Conservation (phyloP, 37 sponge, comb jelly and placozoan species). For the Cladorhizidae sp. region DNA sequence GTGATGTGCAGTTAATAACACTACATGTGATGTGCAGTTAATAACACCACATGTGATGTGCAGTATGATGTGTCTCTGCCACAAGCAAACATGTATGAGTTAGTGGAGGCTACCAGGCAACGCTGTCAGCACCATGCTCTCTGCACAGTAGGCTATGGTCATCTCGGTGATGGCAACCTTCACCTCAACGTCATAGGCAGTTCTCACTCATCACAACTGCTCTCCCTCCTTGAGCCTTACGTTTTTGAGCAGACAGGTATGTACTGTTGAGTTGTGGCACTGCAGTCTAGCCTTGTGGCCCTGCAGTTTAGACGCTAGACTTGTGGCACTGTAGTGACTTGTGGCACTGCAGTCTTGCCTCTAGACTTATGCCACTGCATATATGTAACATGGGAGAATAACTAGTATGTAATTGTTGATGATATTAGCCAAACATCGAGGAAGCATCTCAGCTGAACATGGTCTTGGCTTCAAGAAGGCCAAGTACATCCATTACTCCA, state of each 20-base stretch:
- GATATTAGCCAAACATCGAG: conserved; percentile 63
- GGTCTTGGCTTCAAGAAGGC: conserved; percentile 95
- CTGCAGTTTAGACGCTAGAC: no score
- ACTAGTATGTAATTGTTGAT: no score
- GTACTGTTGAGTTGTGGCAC: no score
- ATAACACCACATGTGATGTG: no score
- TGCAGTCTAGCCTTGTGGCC: no score
- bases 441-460: conserved; percentile 98
- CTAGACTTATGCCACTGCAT: no score
- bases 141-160: conserved; percentile 89
- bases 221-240: conserved; percentile 87
- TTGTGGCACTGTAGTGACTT: no score
- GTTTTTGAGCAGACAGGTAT: conserved; percentile 95
- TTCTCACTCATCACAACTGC: conserved; percentile 61
- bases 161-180: conserved; percentile 98
- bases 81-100: conserved; percentile 66
- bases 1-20: no score
- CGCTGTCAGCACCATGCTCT: conserved; percentile 37
- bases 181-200: conserved; percentile 87
- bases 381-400: no score
- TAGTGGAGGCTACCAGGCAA: conserved; percentile 82
- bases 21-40: no score
- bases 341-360: no score
- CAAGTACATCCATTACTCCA: conserved; percentile 84
- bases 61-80: conserved; percentile 97